Evolutionary conservation across 35 echinoderm and acorn worm species (phyloP).

Genomic region (Patiria miniata): DNA sequence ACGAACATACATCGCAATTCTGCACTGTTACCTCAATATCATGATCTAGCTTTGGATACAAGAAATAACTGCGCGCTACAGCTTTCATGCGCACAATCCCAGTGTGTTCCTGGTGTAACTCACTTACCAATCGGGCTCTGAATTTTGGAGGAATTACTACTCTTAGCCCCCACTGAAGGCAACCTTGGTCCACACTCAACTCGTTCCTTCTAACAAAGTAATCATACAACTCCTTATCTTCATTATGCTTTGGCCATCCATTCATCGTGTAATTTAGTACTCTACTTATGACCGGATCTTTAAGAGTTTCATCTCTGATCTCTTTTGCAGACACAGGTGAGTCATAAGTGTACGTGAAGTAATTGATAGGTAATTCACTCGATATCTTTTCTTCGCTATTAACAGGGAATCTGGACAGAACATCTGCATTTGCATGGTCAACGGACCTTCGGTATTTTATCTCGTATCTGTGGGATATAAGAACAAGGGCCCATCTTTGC

Average conservation of each 20-base stretch:
- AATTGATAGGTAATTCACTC: conserved; percentile 66
- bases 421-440: conserved; percentile 72
- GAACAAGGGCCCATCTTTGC: conserved; percentile 77
- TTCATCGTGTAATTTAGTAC: conserved; percentile 67
- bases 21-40: conserved; percentile 54
- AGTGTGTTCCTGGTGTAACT: conserved; percentile 58
- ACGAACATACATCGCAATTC: conserved; percentile 44
- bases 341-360: conserved; percentile 61
- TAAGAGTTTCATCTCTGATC: conserved; percentile 57
- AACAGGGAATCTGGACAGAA: conserved; percentile 59
- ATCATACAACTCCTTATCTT: conserved; percentile 36
- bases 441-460: conserved; percentile 58
- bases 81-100: conserved; percentile 68
- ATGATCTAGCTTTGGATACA: conserved; percentile 58
- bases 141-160: conserved; percentile 52
- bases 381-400: conserved; percentile 32
- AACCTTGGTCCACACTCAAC: conserved; percentile 64
- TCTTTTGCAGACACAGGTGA: conserved; percentile 54
- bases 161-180: conserved; percentile 57
- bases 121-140: conserved; percentile 40
- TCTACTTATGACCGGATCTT: conserved; percentile 55
- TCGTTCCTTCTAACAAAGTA: conserved; percentile 49
- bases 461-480: conserved; percentile 68
- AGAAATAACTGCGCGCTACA: conserved; percentile 51
- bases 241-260: conserved; percentile 70